Percentiles rank a stretch among this genome's conserved stretches.
Conservation (phyloP, 2,797 vertebrate genomes). For the Craterocephalus amniculus region DNA sequence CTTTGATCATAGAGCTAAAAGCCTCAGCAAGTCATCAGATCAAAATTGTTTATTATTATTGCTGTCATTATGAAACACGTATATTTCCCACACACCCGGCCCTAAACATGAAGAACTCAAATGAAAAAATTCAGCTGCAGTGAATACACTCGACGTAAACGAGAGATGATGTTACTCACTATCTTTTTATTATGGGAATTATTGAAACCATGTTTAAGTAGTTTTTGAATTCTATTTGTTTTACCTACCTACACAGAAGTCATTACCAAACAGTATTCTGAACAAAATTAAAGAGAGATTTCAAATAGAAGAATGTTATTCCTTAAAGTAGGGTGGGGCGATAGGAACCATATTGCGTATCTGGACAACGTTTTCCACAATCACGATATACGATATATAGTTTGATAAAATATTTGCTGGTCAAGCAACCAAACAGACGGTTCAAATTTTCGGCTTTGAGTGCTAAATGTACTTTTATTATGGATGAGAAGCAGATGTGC, state of each 20-base stretch:
- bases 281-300: background rate
- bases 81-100: conserved; percentile 10
- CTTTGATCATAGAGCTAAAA: conserved; percentile 30
- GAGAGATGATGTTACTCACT: background rate
- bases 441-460: no score
- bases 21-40: conserved; percentile 9
- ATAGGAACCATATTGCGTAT: no score
- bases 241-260: background rate
- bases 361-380: no score
- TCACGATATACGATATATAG: no score
- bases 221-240: background rate
- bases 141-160: background rate
- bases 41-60: background rate
- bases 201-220: background rate
- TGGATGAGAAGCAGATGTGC: no score
- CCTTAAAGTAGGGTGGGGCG: no score
- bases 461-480: no score
- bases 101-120: background rate
- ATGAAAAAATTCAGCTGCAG: background rate
- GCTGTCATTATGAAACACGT: conserved; percentile 19
- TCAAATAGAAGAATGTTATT: no score
- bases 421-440: no score
- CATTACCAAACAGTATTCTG: background rate
- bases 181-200: background rate
- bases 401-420: no score